Conservation (phyloP, 2,113 vertebrate species). For the Mesitornis unicolor region DNA sequence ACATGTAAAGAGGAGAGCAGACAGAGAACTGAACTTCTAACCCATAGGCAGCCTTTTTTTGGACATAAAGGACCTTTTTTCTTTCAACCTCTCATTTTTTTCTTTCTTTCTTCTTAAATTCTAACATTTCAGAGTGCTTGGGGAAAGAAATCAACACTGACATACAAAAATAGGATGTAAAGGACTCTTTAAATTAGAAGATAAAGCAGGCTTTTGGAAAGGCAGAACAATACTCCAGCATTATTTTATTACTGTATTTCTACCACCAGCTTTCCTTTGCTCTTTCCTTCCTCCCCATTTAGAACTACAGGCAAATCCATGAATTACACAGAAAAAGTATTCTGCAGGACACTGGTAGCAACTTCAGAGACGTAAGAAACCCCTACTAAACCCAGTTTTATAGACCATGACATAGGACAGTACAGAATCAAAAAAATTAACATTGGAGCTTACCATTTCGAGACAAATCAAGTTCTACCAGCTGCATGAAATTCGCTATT, state of each 20-base stretch:
- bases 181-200: not conserved
- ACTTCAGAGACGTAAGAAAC: not conserved
- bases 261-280: not conserved
- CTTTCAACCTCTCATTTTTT: not conserved
- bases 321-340: not conserved
- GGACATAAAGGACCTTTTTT: not conserved
- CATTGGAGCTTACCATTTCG: constrained; percentile 86
- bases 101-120: not conserved
- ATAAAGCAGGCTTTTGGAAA: not conserved
- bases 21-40: not conserved
- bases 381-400: not conserved
- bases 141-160: not conserved
- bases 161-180: not conserved
- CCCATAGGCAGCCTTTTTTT: not conserved
- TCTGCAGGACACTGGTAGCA: not conserved
- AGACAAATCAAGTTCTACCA: constrained; percentile 95
- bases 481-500: constrained; percentile 96
- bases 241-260: not conserved
- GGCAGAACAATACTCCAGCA: not conserved
- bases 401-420: not conserved
- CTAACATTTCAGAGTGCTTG: not conserved
- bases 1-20: not conserved
- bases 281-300: not conserved
- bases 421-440: not conserved
- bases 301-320: not conserved